Evolutionary conservation across 2,888 invertebrate genomes (phyloP).

Genomic region (Lypha dubia): DNA sequence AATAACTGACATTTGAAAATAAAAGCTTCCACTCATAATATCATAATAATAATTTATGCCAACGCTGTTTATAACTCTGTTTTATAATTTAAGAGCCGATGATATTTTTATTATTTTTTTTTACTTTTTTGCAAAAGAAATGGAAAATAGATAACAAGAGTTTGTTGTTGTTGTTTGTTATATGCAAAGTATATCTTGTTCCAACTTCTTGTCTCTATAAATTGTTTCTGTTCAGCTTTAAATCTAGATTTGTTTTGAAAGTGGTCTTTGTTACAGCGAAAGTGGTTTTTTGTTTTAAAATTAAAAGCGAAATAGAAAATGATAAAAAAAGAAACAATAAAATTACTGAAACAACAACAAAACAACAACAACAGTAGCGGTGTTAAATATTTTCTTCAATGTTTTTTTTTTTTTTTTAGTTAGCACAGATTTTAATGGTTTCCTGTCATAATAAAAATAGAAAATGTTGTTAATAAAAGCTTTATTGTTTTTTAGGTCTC

Average conservation of each 20-base stretch:
- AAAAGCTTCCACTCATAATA: slow-evolving; percentile 48
- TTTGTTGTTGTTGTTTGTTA: slow-evolving; percentile 57
- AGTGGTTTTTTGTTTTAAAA: slow-evolving; percentile 67
- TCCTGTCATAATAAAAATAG: slow-evolving; percentile 65
- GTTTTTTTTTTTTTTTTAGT: neutral
- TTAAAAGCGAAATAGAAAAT: slow-evolving; percentile 51
- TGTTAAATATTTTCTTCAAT: slow-evolving; percentile 18
- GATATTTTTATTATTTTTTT: too few species aligned
- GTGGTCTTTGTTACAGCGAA: slow-evolving; percentile 66
- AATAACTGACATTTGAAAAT: slow-evolving; percentile 41
- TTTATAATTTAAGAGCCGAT: neutral
- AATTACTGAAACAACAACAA: slow-evolving; percentile 31
- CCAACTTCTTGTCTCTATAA: slow-evolving; percentile 55
- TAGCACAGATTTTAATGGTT: slow-evolving; percentile 63
- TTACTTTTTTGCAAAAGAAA: slow-evolving; percentile 31
- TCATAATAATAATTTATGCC: slow-evolving; percentile 62
- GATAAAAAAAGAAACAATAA: slow-evolving; percentile 50
- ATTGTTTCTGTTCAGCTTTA: slow-evolving; percentile 14
- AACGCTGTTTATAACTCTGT: slow-evolving; percentile 10
- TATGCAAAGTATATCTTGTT: slow-evolving; percentile 65
- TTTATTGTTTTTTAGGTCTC: neutral
- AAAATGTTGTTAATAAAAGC: slow-evolving; percentile 50
- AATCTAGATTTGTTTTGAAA: slow-evolving; percentile 70
- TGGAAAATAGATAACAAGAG: slow-evolving; percentile 17
- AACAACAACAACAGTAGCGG: slow-evolving; percentile 22